Evolutionary conservation across 2,113 vertebrate genomes (phyloP).

Genomic region (Psammodynastes pulverulentus): DNA sequence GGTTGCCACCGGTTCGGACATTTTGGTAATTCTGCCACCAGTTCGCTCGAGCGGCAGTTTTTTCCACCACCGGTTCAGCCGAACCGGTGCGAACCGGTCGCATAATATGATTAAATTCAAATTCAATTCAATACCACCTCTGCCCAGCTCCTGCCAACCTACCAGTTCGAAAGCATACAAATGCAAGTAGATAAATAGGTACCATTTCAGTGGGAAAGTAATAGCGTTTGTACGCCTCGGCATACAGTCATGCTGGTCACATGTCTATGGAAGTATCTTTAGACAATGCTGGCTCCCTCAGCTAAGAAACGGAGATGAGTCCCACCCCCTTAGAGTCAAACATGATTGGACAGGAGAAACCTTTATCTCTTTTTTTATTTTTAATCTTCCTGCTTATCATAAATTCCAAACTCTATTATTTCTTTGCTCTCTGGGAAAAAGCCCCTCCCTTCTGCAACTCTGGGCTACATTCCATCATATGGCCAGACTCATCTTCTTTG

Average conservation of each 20-base stretch:
- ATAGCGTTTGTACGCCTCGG: neutral
- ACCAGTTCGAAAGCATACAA: neutral
- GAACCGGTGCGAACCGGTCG: too few relatives aligned
- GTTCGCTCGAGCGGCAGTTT: too few relatives aligned
- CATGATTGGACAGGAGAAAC: neutral
- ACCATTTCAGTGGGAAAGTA: neutral
- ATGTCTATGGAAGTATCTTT: neutral
- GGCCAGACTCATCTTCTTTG: neutral
- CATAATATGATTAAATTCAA: too few relatives aligned
- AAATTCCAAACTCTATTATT: neutral
- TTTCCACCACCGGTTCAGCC: too few relatives aligned
- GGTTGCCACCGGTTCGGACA: too few relatives aligned
- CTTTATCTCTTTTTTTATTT: neutral
- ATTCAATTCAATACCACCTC: too few relatives aligned
- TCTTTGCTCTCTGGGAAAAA: neutral
- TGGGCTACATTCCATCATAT: neutral
- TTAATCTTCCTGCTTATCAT: neutral
- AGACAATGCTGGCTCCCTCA: neutral
- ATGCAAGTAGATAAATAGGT: neutral
- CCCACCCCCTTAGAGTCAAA: neutral
- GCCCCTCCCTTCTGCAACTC: neutral
- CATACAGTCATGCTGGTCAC: neutral
- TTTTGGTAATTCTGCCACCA: too few relatives aligned
- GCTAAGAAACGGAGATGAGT: neutral
- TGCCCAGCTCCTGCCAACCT: too few relatives aligned